Conservation (phyloP, 2,113 vertebrate species). For the Pipra filicauda region DNA sequence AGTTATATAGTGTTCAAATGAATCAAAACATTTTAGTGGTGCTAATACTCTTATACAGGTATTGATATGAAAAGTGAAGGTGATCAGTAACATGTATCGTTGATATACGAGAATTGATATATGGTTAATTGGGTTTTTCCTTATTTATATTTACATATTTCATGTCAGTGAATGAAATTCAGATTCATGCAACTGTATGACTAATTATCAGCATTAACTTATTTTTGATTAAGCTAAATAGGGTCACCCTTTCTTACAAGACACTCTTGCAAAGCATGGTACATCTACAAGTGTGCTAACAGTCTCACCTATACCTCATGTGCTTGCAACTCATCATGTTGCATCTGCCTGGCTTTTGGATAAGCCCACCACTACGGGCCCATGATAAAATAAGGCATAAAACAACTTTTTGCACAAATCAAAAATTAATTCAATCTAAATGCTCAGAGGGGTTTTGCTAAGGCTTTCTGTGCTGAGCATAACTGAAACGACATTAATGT, state of each 20-base stretch:
- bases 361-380: background rate
- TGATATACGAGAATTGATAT: background rate
- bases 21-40: background rate
- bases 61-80: background rate
- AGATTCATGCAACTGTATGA: background rate
- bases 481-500: background rate
- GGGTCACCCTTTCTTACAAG: background rate
- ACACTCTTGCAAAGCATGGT: background rate
- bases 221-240: background rate
- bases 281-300: background rate
- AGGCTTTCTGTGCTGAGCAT: background rate
- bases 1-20: background rate
- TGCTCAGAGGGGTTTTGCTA: constrained; percentile 21
- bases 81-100: background rate
- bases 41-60: background rate
- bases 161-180: background rate
- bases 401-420: background rate
- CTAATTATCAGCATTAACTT: background rate
- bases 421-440: constrained; percentile 44
- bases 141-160: background rate
- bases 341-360: background rate
- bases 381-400: background rate
- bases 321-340: background rate
- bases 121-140: background rate
- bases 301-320: background rate